Percentiles rank a stretch among this genome's conserved stretches.
These are phyloP conservation scores for Nyctereutes procyonoides DNA, from an alignment of 2,113 vertebrate genomes.

Conservation along the genomic window DNA sequence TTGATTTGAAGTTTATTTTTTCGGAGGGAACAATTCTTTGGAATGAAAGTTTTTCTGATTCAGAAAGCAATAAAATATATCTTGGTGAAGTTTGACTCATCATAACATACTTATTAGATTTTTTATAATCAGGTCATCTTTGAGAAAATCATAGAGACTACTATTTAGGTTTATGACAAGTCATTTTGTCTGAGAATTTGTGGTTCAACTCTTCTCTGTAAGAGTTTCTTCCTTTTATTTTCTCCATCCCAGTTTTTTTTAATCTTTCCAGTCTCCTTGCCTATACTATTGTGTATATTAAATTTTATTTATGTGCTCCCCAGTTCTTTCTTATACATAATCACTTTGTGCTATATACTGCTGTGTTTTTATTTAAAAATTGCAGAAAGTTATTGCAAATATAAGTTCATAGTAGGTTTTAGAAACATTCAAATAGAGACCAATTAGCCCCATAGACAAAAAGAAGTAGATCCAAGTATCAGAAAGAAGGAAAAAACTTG, in stretches of 20 bases:
- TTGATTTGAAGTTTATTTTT: slow-evolving; percentile 47
- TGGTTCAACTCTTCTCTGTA: not conserved
- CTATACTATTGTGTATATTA: not conserved
- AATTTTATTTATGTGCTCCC: not conserved
- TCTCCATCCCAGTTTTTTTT: not conserved
- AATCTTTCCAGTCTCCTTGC: not conserved
- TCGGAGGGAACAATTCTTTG: not conserved
- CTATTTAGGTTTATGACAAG: not conserved
- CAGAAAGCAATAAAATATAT: not conserved
- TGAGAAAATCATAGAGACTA: not conserved
- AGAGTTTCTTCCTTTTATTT: not conserved
- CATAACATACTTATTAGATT: not conserved
- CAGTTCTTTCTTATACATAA: not conserved
- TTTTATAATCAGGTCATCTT: not conserved
- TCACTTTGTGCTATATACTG: not conserved
- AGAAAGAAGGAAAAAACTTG: not conserved
- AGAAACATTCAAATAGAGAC: not conserved
- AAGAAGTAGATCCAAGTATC: not conserved
- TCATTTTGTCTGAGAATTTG: not conserved
- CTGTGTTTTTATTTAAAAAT: not conserved
- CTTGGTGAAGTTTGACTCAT: not conserved
- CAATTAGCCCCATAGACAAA: not conserved
- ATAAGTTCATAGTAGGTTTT: not conserved
- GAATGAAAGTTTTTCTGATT: not conserved
- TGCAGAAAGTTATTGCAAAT: not conserved